A percentile compares a stretch with the other conserved stretches of the same genome.
Conservation (phyloP, 2,797 vertebrate genomes). For the Smutsia gigantea region DNA sequence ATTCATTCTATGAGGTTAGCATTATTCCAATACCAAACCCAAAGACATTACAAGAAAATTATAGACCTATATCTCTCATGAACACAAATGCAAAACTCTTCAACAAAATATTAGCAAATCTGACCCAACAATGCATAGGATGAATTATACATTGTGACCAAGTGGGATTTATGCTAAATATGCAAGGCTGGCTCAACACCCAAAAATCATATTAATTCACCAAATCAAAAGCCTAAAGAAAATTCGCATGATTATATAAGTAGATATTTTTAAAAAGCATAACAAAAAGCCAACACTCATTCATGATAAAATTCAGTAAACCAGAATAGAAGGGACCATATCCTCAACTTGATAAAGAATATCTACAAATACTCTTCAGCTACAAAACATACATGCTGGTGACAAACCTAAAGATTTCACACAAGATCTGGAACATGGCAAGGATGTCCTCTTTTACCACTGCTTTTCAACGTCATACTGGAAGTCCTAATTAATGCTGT, state of each 20-base stretch:
- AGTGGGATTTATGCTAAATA: not conserved
- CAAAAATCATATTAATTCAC: not conserved
- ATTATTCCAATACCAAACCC: not conserved
- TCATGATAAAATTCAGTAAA: not conserved
- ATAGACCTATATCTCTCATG: not conserved
- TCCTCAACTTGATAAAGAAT: not conserved
- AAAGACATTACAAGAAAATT: not conserved
- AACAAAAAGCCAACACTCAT: not conserved
- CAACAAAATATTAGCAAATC: not conserved
- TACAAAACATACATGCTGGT: not conserved
- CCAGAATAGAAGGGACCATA: not conserved
- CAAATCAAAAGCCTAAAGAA: not conserved
- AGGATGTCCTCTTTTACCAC: not conserved
- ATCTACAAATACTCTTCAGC: not conserved
- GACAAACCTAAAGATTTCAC: not conserved
- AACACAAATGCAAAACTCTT: not conserved
- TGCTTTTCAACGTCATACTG: not conserved
- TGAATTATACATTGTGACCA: not conserved
- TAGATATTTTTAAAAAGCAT: not conserved
- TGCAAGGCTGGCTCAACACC: not conserved
- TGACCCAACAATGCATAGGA: not conserved
- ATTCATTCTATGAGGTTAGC: not conserved
- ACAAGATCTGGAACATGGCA: not conserved
- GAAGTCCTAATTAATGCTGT: not conserved
- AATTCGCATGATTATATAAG: not conserved